These are phyloP conservation scores for Gambusia holbrooki DNA, from an alignment of 2,113 vertebrate species.

Conservation along the genomic window DNA sequence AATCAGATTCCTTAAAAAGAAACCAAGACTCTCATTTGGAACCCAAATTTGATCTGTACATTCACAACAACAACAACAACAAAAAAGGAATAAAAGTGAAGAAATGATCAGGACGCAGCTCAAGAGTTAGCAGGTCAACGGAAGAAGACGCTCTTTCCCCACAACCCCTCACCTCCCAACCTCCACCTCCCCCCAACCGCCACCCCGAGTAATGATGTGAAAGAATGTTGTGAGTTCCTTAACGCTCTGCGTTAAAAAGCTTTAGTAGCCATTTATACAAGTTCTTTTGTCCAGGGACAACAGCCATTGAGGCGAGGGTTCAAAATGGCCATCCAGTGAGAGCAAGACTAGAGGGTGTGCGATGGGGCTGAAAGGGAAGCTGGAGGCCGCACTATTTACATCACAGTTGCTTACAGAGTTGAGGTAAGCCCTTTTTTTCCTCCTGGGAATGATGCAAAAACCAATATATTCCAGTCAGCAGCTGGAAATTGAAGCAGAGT, in stretches of 20 bases:
- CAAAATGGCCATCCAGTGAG: conserved; percentile 76
- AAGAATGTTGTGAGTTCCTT: conserved; percentile 85
- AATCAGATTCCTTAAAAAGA: conserved; percentile 69
- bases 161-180: conserved; percentile 59
- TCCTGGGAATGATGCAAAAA: conserved; percentile 20
- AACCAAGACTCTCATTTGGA: conserved; percentile 56
- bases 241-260: conserved; percentile 75
- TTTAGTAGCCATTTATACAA: conserved; percentile 83
- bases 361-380: conserved; percentile 27
- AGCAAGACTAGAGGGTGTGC: conserved; percentile 68
- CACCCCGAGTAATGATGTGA: conserved; percentile 82
- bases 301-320: conserved; percentile 75
- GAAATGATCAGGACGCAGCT: conserved; percentile 51
- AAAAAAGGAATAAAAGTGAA: conserved; percentile 34
- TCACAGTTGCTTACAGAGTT: conserved; percentile 66
- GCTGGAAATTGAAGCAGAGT: not conserved
- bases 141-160: conserved; percentile 26
- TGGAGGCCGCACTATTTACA: conserved; percentile 71
- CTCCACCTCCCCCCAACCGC: conserved; percentile 63
- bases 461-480: conserved; percentile 19
- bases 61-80: conserved; percentile 22
- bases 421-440: conserved; percentile 34
- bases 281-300: conserved; percentile 77
- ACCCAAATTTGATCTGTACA: conserved; percentile 60
- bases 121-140: conserved; percentile 59